Percentiles rank a stretch among this genome's conserved stretches.
phyloP scores from a whole-genome alignment of 2,888 invertebrate genomes.

The Omphaloscelis lunosa region DNA sequence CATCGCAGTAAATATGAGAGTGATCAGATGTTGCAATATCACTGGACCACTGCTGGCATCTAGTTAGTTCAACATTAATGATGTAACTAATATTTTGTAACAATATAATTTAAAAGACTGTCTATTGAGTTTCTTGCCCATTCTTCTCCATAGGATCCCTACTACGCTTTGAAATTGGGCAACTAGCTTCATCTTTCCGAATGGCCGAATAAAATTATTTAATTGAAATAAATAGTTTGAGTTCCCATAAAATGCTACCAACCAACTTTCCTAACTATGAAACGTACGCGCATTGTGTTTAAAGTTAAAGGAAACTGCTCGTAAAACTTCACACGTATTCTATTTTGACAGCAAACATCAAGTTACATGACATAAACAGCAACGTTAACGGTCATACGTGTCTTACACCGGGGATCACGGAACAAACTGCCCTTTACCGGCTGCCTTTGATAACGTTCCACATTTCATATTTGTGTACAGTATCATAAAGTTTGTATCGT shows the following conservation, averaged over 20 bases:
- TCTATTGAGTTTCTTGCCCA: not conserved
- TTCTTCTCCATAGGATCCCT: not conserved
- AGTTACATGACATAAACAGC: slow-evolving; percentile 50
- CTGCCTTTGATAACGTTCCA: slow-evolving; percentile 44
- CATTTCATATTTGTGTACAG: slow-evolving; percentile 43
- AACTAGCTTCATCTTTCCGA: not conserved
- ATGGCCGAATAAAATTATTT: not conserved
- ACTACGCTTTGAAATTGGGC: not conserved
- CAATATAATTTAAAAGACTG: not conserved
- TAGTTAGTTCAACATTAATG: not conserved
- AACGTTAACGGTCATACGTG: slow-evolving; percentile 18
- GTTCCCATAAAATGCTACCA: not conserved
- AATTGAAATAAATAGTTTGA: not conserved
- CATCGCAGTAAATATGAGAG: slow-evolving; percentile 13
- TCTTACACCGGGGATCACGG: slow-evolving; percentile 25
- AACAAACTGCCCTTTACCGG: slow-evolving; percentile 22
- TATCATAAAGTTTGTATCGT: slow-evolving; percentile 44
- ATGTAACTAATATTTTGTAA: not conserved
- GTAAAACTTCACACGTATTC: slow-evolving; percentile 36
- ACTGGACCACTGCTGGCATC: not conserved
- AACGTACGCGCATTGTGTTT: not conserved
- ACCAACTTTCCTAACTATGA: not conserved
- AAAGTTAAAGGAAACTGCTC: slow-evolving; percentile 41
- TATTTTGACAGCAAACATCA: slow-evolving; percentile 38
- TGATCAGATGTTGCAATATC: slow-evolving; percentile 14